Percentiles rank a stretch among this genome's conserved stretches.
Evolutionary conservation across 2,797 vertebrate species (phyloP).

Genomic region (Enteromius thamalakanensis): DNA sequence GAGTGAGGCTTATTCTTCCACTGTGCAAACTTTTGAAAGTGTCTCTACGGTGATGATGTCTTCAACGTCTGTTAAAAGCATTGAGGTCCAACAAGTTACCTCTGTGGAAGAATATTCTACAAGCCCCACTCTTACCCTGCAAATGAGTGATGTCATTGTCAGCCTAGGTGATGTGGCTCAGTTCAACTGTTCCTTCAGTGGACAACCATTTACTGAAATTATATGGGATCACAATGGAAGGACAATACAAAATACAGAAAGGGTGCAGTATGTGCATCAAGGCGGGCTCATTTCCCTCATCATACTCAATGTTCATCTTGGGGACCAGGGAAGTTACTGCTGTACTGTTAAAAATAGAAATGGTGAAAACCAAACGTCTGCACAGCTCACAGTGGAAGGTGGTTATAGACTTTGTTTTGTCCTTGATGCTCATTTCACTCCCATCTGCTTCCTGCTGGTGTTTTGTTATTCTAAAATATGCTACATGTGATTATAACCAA

Average conservation of each 20-base stretch:
- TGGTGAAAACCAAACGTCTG: slow-evolving; percentile 82
- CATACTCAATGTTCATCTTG: slow-evolving; percentile 77
- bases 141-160: slow-evolving; percentile 82
- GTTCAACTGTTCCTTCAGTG: slow-evolving; percentile 84
- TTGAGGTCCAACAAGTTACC: slow-evolving; percentile 64
- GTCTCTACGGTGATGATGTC: slow-evolving; percentile 61
- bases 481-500: slow-evolving; percentile 67
- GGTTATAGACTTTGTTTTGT: slow-evolving; percentile 73
- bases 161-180: slow-evolving; percentile 78
- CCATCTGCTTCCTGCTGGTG: slow-evolving; percentile 65
- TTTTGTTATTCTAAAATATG: slow-evolving; percentile 61
- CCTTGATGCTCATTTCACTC: slow-evolving; percentile 65
- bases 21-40: slow-evolving; percentile 76
- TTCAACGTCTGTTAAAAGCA: slow-evolving; percentile 61
- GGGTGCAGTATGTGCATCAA: slow-evolving; percentile 77
- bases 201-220: slow-evolving; percentile 77
- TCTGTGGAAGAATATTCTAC: slow-evolving; percentile 66
- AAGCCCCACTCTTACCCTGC: slow-evolving; percentile 77
- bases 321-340: slow-evolving; percentile 85
- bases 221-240: slow-evolving; percentile 83
- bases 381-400: slow-evolving; percentile 88
- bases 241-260: slow-evolving; percentile 75
- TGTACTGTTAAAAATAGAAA: slow-evolving; percentile 80
- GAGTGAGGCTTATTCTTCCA: slow-evolving; percentile 57
- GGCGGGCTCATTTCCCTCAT: slow-evolving; percentile 80